Base-by-base conservation (phyloP, 2,113 vertebrate genomes). In the Myiopsitta monachus region DNA sequence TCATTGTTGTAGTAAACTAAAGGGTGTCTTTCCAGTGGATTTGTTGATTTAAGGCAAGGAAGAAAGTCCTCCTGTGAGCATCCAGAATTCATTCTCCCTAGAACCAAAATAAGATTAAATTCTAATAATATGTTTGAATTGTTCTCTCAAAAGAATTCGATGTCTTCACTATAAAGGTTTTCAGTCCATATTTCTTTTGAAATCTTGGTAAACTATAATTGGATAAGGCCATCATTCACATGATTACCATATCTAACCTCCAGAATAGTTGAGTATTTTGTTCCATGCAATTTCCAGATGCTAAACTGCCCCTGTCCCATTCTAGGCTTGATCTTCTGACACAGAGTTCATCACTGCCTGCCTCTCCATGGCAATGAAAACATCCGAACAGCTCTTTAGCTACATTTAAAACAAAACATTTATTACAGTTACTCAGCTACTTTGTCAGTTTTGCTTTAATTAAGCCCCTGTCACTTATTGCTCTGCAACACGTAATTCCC, bases 381-480 rank as follows among this genome's bases (percentile, higher is more conserved):
- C 13, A 62, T 4, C 7, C 22, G 36, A 72, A 36, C 7, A 27
- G 46, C n/a, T 92, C 76, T 75, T 88, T 17, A 77, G 72, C 52
- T 61, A 68, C 27, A 38, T 55, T 86, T 67, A 38, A 78, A 96
- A 38, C 28, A 91, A 92, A 91, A 41, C 6, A 38, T 76, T 78
- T 78, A 51, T 73, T 69, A 33, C 13, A 68, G 80, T 64, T 87
- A 47, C 69, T 82, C 30, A 79, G n/a, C n/a, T 72, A 73, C 46
- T 88, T 80, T 11, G 33, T 67, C 79, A 92, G 38, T 72, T 96
- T 92, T 93, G 44, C 66, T 93, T 90, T 92, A 93, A 96, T 95
- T 93, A 93, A 87, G 49, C 14, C 31, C 33, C 52, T 76, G 57
- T 84, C 86, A 96, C 86, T 83, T 96, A 91, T 93, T 96, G 83